Base-by-base conservation (phyloP, 2,113 vertebrate species). In the Brachirus orientalis region DNA sequence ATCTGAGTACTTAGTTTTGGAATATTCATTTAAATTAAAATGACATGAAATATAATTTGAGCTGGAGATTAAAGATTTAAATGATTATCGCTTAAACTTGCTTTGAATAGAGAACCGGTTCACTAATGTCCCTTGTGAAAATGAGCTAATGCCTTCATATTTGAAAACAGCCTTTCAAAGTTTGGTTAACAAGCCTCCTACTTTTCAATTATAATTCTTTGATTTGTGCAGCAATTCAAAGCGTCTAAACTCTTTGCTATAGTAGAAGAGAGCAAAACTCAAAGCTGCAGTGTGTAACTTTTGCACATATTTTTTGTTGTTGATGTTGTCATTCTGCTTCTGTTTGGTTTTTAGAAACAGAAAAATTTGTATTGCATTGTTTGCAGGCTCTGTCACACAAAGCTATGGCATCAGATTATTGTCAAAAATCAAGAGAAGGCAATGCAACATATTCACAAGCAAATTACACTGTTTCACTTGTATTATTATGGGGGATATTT, bases 71-170 rank as follows among this genome's bases (percentile, higher is more conserved):
- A 52, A n/a, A n/a, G n/a, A n/a, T n/a, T n/a, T n/a, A n/a, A 58
- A 52, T 63, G 46, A 58, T 36, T 52, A 19, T 17, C 47, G 22
- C 8, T 41, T 5, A 13, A 57, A 54, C 37, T 17, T 45, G 28
- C 20, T 20, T 20, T 33, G 57, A 62, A n/a, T n/a, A n/a, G n/a
- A n/a, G n/a, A n/a, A n/a, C n/a, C n/a, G n/a, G n/a, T 78, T 78
- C 7, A n/a, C 8, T 51, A 19, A 46, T 71, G 40, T 35, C 19
- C 28, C 36, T 46, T 4, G 1, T 11, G 16, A 47, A 63, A 0
- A 7, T 52, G 4, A 43, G 55, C 22, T 57, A 62, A 74, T 63
- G 41, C 58, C 40, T 66, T 66, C 18, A 70, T 50, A 70, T 73
- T 38, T 58, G 46, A 65, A 65, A 51, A 59, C 0, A 70, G 37